Base-by-base conservation (phyloP, 2,797 vertebrate genomes). In the Myotis planiceps region DNA sequence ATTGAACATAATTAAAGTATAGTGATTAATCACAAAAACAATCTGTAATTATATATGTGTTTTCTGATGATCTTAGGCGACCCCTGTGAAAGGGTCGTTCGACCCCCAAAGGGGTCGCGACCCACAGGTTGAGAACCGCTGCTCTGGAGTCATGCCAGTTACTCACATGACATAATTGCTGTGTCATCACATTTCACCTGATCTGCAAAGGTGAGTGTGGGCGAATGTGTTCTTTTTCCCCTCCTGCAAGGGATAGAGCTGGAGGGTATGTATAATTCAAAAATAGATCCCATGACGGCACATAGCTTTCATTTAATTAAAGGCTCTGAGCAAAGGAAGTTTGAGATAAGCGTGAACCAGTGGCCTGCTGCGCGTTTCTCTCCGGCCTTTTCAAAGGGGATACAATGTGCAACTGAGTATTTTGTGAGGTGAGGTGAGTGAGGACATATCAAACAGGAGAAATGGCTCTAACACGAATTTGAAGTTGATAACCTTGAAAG, bases 401-500 rank as follows among this genome's bases (percentile, higher is more conserved):
- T 29, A 51, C 45, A 42, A 29, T 85, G 42, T 53, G 8, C 23
- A 81, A 82, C 90, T 69, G 76, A 95, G 18, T 65, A 51, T 34
- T 84, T 94, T 81, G 29, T 90, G 80, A 90, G 81, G 29, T 92
- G 80, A 90, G 81, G 37, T 29, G 34, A 91, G 37, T 84, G 51
- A 87, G 66, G 82, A 79, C 63, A 66, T 34, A 65, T 3, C 47
- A 29, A 45, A 82, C 49, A 87, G 32, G 69, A 84, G 45, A 82
- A 94, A 58, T 72, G 63, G 79, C 65, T 94, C 85, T 25, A 81
- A 60, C 81, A 79, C 29, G 92, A 25, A 92, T 90, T 69, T 85
- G 42, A 95, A 68, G 63, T 79, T 72, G 87, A 95, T 95, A 93
- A 95, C 84, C 84, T 97, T 97, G 91, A 92, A 71, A 68, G 6